Evolutionary conservation across 2,797 vertebrate species (phyloP).

Genomic region (Leptoclinus maculatus): DNA sequence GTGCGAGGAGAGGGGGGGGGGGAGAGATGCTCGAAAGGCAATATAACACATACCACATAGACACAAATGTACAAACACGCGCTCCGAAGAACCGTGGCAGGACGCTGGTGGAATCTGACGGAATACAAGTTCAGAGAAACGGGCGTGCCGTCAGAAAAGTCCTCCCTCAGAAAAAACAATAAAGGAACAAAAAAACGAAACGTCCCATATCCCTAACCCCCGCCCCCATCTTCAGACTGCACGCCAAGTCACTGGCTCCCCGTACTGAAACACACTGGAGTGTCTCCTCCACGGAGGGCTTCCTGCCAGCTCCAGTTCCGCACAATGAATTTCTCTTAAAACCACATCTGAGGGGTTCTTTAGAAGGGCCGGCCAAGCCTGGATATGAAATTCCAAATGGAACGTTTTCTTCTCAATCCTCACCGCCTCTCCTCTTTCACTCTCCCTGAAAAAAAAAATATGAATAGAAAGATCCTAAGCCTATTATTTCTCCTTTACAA

Average conservation of each 20-base stretch:
- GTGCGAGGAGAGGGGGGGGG: conserved; percentile 55
- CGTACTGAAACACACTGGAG: conserved; percentile 68
- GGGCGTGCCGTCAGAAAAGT: conserved; percentile 48
- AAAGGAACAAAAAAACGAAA: conserved; percentile 55
- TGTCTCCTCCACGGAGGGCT: conserved; percentile 74
- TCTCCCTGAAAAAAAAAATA: conserved; percentile 75
- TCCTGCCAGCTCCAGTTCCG: conserved; percentile 82
- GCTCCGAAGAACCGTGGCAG: conserved; percentile 38
- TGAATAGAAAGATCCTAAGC: conserved; percentile 85
- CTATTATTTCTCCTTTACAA: conserved; percentile 84
- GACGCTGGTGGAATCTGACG: conserved; percentile 55
- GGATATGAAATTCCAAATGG: conserved; percentile 85
- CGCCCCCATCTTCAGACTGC: conserved; percentile 48
- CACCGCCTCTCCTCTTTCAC: conserved; percentile 70
- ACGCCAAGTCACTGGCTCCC: conserved; percentile 71
- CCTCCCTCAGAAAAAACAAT: conserved; percentile 21
- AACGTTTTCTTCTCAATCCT: conserved; percentile 83
- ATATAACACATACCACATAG: conserved; percentile 36
- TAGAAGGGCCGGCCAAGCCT: conserved; percentile 80
- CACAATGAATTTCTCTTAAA: conserved; percentile 87
- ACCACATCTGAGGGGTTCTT: conserved; percentile 86
- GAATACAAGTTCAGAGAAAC: conserved; percentile 53
- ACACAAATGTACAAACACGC: conserved; percentile 21
- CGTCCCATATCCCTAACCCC: conserved; percentile 55
- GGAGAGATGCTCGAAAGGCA: conserved; percentile 66